phyloP scores from a whole-genome alignment of 2,113 vertebrate genomes.

The Tapirus terrestris region DNA sequence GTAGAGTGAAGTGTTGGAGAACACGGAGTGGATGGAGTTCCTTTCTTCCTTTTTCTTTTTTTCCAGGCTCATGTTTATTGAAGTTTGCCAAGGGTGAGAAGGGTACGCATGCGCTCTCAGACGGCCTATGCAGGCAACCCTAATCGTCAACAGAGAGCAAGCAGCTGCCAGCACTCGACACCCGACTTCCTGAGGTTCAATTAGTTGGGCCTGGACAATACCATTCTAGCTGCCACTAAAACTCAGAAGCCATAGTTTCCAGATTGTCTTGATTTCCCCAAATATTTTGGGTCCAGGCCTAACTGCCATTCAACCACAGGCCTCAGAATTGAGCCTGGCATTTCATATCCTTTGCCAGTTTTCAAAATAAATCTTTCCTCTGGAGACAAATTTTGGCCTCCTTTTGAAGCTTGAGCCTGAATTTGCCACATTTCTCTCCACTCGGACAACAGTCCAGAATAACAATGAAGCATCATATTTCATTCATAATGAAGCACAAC shows the following conservation, averaged over 20 bases:
- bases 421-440: not conserved
- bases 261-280: slow-evolving; percentile 45
- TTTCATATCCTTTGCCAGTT: slow-evolving; percentile 35
- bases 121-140: not conserved
- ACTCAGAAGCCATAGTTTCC: not conserved
- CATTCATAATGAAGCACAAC: fast-evolving
- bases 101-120: fast-evolving
- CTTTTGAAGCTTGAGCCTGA: not conserved
- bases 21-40: fast-evolving
- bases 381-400: not conserved
- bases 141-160: not conserved
- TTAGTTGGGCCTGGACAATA: not conserved
- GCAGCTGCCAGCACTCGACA: not conserved
- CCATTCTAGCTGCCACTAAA: not conserved
- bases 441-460: not conserved
- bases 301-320: slow-evolving; percentile 20
- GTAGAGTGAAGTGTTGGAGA: no score
- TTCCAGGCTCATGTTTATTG: not conserved
- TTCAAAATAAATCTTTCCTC: slow-evolving; percentile 56
- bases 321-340: slow-evolving; percentile 56
- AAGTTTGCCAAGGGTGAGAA: not conserved
- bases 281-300: slow-evolving; percentile 4
- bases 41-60: not conserved
- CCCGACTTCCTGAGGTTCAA: not conserved
- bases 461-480: fast-evolving